Conservation (phyloP, 2,888 invertebrate species). For the Scaptomyza reducta region DNA sequence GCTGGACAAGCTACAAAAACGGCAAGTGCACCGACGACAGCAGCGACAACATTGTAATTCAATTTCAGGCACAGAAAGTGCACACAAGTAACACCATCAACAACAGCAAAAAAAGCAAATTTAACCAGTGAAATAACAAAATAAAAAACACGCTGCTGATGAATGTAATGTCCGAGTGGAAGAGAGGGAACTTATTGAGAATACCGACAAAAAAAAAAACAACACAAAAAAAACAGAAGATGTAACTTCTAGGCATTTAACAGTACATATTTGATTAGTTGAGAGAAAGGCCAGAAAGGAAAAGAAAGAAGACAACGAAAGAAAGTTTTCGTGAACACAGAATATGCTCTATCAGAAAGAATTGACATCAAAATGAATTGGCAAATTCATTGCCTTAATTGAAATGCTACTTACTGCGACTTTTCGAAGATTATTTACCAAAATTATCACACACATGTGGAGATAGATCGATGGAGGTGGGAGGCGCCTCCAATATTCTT, state of each 20-base stretch:
- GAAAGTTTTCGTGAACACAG: background rate
- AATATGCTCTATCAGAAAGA: background rate
- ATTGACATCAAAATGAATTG: background rate
- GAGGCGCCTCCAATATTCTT: conserved; percentile 15
- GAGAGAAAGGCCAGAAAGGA: background rate
- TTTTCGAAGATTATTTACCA: conserved; percentile 17
- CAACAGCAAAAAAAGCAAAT: conserved; percentile 23
- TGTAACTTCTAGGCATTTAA: conserved; percentile 35
- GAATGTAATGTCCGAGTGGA: conserved; percentile 48
- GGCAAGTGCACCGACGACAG: conserved; percentile 29
- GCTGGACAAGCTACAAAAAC: conserved; percentile 39
- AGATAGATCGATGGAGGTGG: background rate
- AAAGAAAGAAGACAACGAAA: background rate
- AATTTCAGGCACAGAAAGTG: conserved; percentile 67
- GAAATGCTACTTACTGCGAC: background rate
- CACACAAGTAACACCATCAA: conserved; percentile 48
- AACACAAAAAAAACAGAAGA: conserved; percentile 10
- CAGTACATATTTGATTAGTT: conserved; percentile 46
- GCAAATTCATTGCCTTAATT: background rate
- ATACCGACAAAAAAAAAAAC: background rate
- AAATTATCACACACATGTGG: conserved; percentile 31
- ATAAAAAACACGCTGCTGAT: conserved; percentile 56
- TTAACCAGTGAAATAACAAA: conserved; percentile 14
- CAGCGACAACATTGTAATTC: conserved; percentile 73
- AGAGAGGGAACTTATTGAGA: background rate